A percentile compares a stretch with the other conserved stretches of the same genome.
Conservation (phyloP, 2,888 invertebrate genomes). For the Meloe dianella region DNA sequence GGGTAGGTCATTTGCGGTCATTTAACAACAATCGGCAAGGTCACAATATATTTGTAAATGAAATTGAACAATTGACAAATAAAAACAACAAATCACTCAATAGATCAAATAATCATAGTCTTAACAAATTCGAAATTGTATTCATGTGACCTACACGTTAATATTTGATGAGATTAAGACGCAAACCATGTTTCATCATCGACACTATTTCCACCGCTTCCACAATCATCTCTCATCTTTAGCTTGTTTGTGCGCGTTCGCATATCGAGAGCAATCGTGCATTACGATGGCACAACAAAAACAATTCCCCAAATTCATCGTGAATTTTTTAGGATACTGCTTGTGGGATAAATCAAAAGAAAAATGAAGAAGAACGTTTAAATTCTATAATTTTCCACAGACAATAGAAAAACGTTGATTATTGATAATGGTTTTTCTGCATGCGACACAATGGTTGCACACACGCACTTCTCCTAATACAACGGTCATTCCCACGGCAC, state of each 20-base stretch:
- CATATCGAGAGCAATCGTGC: no score
- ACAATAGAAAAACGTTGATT: conserved; percentile 20
- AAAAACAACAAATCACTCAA: background rate
- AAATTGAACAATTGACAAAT: background rate
- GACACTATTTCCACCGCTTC: conserved; percentile 40
- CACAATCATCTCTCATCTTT: conserved; percentile 43
- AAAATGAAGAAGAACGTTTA: no score
- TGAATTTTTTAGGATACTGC: background rate
- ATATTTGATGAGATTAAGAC: conserved; percentile 61
- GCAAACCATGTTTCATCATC: conserved; percentile 59
- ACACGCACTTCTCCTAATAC: conserved; percentile 42
- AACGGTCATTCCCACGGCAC: conserved; percentile 45
- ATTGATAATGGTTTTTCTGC: conserved; percentile 43
- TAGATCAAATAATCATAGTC: no score
- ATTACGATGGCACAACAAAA: background rate
- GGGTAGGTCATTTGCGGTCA: conserved; percentile 30
- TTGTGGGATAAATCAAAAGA: no score
- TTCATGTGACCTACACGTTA: conserved; percentile 42
- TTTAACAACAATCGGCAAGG: background rate
- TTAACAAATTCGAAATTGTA: conserved; percentile 34
- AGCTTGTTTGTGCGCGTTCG: conserved; percentile 36
- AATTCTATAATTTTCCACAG: background rate
- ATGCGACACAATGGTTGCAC: conserved; percentile 49
- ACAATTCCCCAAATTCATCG: background rate
- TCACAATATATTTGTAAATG: background rate